Evolutionary conservation across 2,113 vertebrate genomes (phyloP).

Genomic region (Dissostichus mawsoni): DNA sequence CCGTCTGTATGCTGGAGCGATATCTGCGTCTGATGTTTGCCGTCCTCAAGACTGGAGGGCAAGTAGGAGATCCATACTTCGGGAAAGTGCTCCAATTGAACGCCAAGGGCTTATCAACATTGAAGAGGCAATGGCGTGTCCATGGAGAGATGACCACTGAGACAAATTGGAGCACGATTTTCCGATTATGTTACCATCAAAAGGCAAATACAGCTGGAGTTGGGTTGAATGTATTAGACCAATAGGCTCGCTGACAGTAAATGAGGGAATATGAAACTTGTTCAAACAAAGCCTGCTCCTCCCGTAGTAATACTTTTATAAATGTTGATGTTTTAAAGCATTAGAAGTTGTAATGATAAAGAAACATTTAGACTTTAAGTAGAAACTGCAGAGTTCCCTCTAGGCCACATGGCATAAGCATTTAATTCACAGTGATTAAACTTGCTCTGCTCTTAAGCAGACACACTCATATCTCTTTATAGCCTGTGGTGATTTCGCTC

Average conservation of each 20-base stretch:
- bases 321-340: constrained; percentile 41
- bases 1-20: constrained; percentile 1
- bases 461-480: constrained; percentile 57
- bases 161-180: constrained; percentile 62
- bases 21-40: constrained; percentile 45
- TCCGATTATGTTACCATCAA: constrained; percentile 59
- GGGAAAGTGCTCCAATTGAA: constrained; percentile 70
- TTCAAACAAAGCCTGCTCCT: constrained; percentile 27
- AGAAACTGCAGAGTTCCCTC: constrained; percentile 61
- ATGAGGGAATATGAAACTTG: neutral
- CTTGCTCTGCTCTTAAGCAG: constrained; percentile 69
- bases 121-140: constrained; percentile 46
- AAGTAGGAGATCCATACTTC: constrained; percentile 71
- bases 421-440: constrained; percentile 78
- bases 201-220: constrained; percentile 11
- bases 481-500: constrained; percentile 71
- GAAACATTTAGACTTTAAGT: constrained; percentile 61
- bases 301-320: constrained; percentile 34
- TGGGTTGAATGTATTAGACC: neutral
- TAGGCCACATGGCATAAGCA: constrained; percentile 66
- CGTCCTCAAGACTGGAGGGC: constrained; percentile 59
- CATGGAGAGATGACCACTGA: constrained; percentile 41
- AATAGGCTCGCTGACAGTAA: constrained; percentile 5
- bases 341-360: constrained; percentile 56
- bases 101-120: constrained; percentile 45